A percentile compares a stretch with the other conserved stretches of the same genome.
phyloP scores from a whole-genome alignment of 2,113 vertebrate species.

The Prunella fulvescens region DNA sequence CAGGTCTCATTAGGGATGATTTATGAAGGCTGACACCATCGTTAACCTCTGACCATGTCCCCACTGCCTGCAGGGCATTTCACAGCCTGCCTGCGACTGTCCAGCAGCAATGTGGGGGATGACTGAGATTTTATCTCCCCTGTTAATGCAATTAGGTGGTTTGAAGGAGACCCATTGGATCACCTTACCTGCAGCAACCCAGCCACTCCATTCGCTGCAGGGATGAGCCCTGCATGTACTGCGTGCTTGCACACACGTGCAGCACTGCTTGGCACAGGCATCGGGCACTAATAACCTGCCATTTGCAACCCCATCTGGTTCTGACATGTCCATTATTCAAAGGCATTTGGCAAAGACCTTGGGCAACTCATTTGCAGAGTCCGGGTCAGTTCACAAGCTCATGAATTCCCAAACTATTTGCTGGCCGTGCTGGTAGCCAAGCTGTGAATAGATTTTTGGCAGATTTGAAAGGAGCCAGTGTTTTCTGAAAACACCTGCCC shows the following conservation, averaged over 20 bases:
- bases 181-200: background rate
- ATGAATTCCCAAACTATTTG: constrained; percentile 29
- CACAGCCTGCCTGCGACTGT: fast-evolving
- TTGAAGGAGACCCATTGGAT: background rate
- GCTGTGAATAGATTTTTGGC: background rate
- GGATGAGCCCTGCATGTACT: fast-evolving
- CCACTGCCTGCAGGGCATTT: background rate
- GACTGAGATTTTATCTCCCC: background rate
- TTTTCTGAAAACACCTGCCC: constrained; percentile 45
- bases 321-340: constrained; percentile 34
- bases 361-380: constrained; percentile 29
- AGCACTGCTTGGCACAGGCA: background rate
- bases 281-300: background rate
- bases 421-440: background rate
- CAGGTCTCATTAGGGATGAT: constrained; percentile 31
- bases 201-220: fast-evolving
- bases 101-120: background rate
- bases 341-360: constrained; percentile 52
- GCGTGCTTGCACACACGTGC: background rate
- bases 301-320: constrained; percentile 17
- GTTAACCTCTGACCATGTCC: constrained; percentile 37
- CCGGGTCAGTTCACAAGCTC: constrained; percentile 32
- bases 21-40: constrained; percentile 24
- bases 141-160: background rate
- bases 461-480: constrained; percentile 25